A percentile compares a stretch with the other conserved stretches of the same genome.
Conservation (phyloP, 2,888 invertebrate species). For the Scotopteryx bipunctaria region DNA sequence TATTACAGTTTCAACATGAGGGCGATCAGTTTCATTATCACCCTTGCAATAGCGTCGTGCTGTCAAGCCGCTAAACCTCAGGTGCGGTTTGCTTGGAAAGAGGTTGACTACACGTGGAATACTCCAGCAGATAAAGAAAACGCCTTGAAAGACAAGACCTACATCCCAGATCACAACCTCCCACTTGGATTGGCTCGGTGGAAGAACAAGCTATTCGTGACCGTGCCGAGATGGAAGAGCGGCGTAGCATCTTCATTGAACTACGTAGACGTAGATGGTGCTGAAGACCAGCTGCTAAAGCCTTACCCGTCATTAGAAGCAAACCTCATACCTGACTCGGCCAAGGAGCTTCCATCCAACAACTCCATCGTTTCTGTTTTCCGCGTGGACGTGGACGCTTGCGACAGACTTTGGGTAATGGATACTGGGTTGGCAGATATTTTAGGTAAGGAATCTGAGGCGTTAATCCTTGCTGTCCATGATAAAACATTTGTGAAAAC, state of each 20-base stretch:
- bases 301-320: slow-evolving; percentile 92
- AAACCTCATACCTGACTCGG: slow-evolving; percentile 87
- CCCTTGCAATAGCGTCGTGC: slow-evolving; percentile 53
- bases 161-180: slow-evolving; percentile 86
- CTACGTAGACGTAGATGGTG: slow-evolving; percentile 84
- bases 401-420: slow-evolving; percentile 92
- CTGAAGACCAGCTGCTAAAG: slow-evolving; percentile 87
- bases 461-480: too few relatives aligned
- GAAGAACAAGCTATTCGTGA: slow-evolving; percentile 87
- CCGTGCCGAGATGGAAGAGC: slow-evolving; percentile 87
- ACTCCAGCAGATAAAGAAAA: slow-evolving; percentile 81
- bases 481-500: too few relatives aligned
- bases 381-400: slow-evolving; percentile 88
- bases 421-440: slow-evolving; percentile 91
- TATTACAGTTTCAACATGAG: slow-evolving; percentile 58
- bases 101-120: slow-evolving; percentile 87
- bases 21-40: slow-evolving; percentile 53
- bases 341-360: slow-evolving; percentile 77
- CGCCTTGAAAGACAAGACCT: slow-evolving; percentile 84
- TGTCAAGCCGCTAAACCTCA: slow-evolving; percentile 79
- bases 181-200: slow-evolving; percentile 88
- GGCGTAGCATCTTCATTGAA: slow-evolving; percentile 89
- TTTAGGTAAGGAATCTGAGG: slow-evolving; percentile 84
- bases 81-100: slow-evolving; percentile 88
- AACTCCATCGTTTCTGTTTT: slow-evolving; percentile 88